Base-by-base conservation (phyloP, 2,797 vertebrate species). In the Lepidocolaptes lacrymiger region DNA sequence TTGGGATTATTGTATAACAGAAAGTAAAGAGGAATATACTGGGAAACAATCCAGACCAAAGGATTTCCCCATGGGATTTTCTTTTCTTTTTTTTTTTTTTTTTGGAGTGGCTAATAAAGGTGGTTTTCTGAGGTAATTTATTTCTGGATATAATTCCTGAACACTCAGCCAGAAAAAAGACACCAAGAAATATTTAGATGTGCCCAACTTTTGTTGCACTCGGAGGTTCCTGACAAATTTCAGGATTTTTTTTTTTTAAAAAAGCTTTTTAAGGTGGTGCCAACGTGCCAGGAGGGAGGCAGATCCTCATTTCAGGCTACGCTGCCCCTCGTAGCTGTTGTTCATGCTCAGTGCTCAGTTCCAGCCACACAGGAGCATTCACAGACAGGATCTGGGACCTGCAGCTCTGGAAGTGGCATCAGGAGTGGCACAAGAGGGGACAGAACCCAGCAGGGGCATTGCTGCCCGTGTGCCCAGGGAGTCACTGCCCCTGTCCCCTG, bases 1-100 rank as follows among this genome's bases (percentile, higher is more conserved):
- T 79, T 95, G 83, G 94, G 88, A 95, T 91, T 95, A 93, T 74
- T 82, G 56, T n/a, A 90, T 95, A 96, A 97, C 87, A 91, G 95
- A 95, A 95, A 96, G 81, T 92, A 95, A 93, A 94, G 71, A 93
- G 89, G 71, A 91, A 74, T 49, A 89, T 24, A 88, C 82, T 87
- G 91, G 95, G 91, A 96, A 95, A 82, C 85, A 82, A 87, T 91
- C 88, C 94, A 97, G 92, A 88, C 82, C 77, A 67, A 91, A 86
- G 91, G 71, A 94, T 93, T 91, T 94, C 92, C 95, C 87, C 68
- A 55, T 18, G 59, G 77, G 88, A 88, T 9, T 58, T 66, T 88
- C 9, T 39, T 46, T 56, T n/a, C 54, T 52, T 64, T 88, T 10
- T 36, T 51, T 61, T 36, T 58, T 52, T 69, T 72, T 63, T 30